A percentile compares a stretch with the other conserved stretches of the same genome.
Evolutionary conservation across 1,140 invertebrate species (phyloP).

Genomic region (Drosophila lacertosa): DNA sequence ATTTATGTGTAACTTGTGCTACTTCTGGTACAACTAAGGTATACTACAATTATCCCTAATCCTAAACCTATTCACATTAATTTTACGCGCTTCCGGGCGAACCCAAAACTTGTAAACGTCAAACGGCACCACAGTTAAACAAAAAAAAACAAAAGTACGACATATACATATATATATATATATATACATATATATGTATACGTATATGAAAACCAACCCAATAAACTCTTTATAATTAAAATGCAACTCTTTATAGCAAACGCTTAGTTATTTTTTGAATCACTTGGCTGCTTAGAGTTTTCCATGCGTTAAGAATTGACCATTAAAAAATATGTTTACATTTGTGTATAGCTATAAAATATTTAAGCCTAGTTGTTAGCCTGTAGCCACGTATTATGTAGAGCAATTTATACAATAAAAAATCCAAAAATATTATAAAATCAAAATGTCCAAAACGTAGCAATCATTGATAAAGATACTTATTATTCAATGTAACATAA

Average conservation of each 20-base stretch:
- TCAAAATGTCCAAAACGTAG: conserved; percentile 25
- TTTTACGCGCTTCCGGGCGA: conserved; percentile 73
- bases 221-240: conserved; percentile 16
- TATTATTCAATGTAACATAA: too few relatives aligned
- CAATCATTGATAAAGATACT: not conserved
- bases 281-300: conserved; percentile 51
- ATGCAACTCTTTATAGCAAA: conserved; percentile 27
- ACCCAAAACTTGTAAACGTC: conserved; percentile 71
- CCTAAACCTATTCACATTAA: conserved; percentile 10
- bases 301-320: conserved; percentile 57
- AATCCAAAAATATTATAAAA: conserved; percentile 54
- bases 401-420: conserved; percentile 68
- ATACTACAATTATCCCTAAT: not conserved
- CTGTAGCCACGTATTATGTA: conserved; percentile 71
- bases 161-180: conserved; percentile 23
- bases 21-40: conserved; percentile 61
- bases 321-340: conserved; percentile 46
- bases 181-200: conserved; percentile 19
- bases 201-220: conserved; percentile 6
- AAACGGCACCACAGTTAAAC: conserved; percentile 41
- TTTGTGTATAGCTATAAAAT: conserved; percentile 71
- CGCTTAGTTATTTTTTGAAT: conserved; percentile 48
- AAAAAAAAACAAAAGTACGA: not conserved
- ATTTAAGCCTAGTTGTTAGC: conserved; percentile 68
- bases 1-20: conserved; percentile 58